Evolutionary conservation across 2,888 invertebrate species (phyloP).

Genomic region (Baccha elongata): DNA sequence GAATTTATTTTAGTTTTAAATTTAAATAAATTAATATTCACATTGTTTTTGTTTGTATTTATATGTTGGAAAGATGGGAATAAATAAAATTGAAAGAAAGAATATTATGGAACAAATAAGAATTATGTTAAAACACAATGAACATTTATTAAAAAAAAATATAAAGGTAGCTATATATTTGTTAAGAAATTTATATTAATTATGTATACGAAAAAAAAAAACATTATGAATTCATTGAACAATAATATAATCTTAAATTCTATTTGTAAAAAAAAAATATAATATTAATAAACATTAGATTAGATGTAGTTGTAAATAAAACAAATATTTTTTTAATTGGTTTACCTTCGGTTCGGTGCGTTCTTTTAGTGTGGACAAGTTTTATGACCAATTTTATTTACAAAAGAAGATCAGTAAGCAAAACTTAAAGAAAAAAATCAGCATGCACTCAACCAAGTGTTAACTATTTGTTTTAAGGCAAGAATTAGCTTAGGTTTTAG

Average conservation of each 20-base stretch:
- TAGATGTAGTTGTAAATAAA: constrained; percentile 73
- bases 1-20: constrained; percentile 20
- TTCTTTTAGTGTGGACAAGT: constrained; percentile 80
- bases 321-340: constrained; percentile 75
- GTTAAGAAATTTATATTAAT: constrained; percentile 26
- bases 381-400: constrained; percentile 78
- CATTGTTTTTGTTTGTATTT: constrained; percentile 15
- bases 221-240: constrained; percentile 57
- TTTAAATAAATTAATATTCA: constrained; percentile 65
- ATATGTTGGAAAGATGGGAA: neutral
- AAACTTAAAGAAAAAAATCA: constrained; percentile 61
- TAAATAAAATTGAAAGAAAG: constrained; percentile 44
- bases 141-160: constrained; percentile 58
- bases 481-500: constrained; percentile 49
- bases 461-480: constrained; percentile 39
- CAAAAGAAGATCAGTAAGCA: constrained; percentile 71
- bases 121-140: constrained; percentile 69
- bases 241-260: constrained; percentile 57
- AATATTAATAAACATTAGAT: constrained; percentile 68
- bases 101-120: constrained; percentile 51
- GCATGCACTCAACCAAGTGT: constrained; percentile 66
- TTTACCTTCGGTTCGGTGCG: constrained; percentile 81
- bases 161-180: constrained; percentile 21
- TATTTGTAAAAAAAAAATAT: constrained; percentile 44
- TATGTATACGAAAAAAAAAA: constrained; percentile 42